phyloP scores from a whole-genome alignment of 1,140 invertebrate species.

The Orchestia grillus region DNA sequence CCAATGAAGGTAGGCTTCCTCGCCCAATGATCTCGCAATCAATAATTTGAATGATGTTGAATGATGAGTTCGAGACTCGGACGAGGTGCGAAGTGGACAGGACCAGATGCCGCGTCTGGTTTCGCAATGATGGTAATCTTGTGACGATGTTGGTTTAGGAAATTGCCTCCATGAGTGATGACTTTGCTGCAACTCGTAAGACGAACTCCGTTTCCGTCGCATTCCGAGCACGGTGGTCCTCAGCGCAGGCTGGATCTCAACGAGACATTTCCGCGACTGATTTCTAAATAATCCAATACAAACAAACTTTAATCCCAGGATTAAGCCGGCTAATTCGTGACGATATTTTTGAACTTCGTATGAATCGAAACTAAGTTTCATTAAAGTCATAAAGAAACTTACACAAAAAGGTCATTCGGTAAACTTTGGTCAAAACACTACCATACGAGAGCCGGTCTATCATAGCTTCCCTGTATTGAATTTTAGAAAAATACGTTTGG shows the following conservation, averaged over 20 bases:
- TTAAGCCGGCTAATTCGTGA: background rate
- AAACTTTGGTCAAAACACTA: too few relatives aligned
- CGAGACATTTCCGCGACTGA: background rate
- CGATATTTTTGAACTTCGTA: background rate
- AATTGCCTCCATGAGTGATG: constrained; percentile 43
- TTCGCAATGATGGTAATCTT: constrained; percentile 10
- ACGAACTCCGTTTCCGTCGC: background rate
- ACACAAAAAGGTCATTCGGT: too few relatives aligned
- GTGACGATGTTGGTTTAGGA: constrained; percentile 49
- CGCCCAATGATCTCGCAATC: background rate
- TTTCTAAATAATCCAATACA: background rate
- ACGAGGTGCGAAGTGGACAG: constrained; percentile 4
- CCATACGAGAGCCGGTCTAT: too few relatives aligned
- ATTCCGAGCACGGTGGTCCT: constrained; percentile 33
- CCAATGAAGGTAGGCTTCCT: background rate
- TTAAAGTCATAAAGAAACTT: background rate
- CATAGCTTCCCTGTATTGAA: too few relatives aligned
- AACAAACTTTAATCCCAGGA: background rate
- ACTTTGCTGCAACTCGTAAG: background rate
- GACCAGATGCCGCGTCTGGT: constrained; percentile 4
- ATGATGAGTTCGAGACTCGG: background rate
- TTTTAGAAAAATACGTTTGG: too few relatives aligned
- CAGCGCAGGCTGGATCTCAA: background rate
- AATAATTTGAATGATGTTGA: too few relatives aligned
- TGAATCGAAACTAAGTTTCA: background rate